phyloP scores from a whole-genome alignment of 2,797 vertebrate species.

The Microcaecilia unicolor region DNA sequence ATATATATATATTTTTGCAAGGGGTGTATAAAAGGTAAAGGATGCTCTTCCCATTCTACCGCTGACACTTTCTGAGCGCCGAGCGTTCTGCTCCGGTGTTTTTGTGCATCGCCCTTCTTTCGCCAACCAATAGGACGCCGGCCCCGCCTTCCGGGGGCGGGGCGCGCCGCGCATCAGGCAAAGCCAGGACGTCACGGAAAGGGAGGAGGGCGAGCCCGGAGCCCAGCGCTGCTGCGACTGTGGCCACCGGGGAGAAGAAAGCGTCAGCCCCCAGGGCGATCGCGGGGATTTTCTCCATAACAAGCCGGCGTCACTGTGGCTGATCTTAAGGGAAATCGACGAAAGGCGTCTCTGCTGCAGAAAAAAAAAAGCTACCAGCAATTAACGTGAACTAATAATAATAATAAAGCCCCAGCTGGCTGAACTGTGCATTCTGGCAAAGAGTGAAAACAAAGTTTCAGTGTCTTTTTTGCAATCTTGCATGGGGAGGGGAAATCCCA shows the following conservation, averaged over 20 bases:
- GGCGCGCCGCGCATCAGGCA: conserved; percentile 25
- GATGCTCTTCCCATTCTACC: too few relatives aligned
- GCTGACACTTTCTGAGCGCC: conserved; percentile 74
- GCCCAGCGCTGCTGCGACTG: too few relatives aligned
- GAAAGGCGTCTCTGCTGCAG: background rate
- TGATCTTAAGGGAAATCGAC: background rate
- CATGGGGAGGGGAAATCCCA: too few relatives aligned
- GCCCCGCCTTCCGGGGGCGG: conserved; percentile 26
- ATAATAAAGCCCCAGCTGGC: too few relatives aligned
- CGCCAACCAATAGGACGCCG: conserved; percentile 53
- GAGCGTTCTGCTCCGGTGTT: conserved; percentile 67
- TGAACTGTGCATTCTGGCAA: too few relatives aligned
- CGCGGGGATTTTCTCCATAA: background rate
- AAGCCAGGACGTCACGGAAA: background rate
- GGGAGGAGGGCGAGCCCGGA: background rate
- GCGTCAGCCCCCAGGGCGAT: background rate
- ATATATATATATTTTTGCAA: background rate
- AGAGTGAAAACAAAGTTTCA: too few relatives aligned
- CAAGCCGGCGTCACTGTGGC: background rate
- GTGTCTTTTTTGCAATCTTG: too few relatives aligned
- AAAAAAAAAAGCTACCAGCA: background rate
- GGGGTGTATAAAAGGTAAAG: too few relatives aligned
- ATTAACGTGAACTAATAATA: too few relatives aligned
- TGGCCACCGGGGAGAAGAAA: background rate
- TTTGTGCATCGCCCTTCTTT: conserved; percentile 77